Base-by-base conservation (phyloP, 2,888 invertebrate genomes). In the Dermolepida albohirtum region DNA sequence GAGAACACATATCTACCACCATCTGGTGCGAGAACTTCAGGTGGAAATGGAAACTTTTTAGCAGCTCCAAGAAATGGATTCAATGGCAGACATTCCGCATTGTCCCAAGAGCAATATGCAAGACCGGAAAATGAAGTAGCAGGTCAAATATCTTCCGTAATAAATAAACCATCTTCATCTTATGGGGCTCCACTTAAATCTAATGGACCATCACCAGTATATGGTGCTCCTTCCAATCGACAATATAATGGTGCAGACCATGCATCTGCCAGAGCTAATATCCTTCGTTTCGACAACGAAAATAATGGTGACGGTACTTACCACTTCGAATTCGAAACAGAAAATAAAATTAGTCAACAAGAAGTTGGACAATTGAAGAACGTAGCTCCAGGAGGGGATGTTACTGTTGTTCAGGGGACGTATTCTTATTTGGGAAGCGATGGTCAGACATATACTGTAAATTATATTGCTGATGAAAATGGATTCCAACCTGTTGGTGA, bases 1-100 rank as follows among this genome's bases (percentile, higher is more conserved):
- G 88, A 89, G 50, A 86, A 86, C 44, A 85, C 85, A 6, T 87
- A 87, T 77, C 83, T 88, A 0, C 89, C 89, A 0, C 87, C 89
- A 2, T 82, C 84, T 68, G 84, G 85, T 5, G 84, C 84, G 0
- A 79, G 83, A 7, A 84, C 86, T 0, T 82, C 86, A 5, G 88
- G 88, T 0, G 86, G 86, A 0, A 81, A 77, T 62, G 85, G 83
- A 10, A 76, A 73, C 54, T 77, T 80, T 67, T 70, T 81, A 44
- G 72, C 72, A 22, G 71, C 79, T 1, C 81, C 81, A 5, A 62
- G 70, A 8, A 64, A 50, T 44, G 50, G 29, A 12, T 54, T 40
- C 17, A 54, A 40, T 6, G 16, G 54, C 29, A 10, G n/a, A 50
- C 50, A 27, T 11, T 50, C 22, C 22, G 14, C 29, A 49, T 22